Evolutionary conservation across 2,113 vertebrate species (phyloP), one percentile per base, ranked within the genome.

Genomic region (Phaetusa simplex): DNA sequence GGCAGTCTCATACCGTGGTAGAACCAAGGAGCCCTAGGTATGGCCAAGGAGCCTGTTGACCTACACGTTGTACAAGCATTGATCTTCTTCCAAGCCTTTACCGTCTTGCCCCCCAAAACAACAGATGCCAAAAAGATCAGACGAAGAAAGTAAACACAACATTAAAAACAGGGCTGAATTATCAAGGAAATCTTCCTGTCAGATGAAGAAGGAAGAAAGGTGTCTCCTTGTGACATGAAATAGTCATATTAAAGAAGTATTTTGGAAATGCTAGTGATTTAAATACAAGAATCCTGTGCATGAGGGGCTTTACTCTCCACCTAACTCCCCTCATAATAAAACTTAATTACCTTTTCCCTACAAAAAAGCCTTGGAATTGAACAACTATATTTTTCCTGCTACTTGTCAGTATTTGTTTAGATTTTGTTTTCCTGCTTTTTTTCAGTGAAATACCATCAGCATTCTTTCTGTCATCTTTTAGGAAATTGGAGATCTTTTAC

Each of bases 401-500:
- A 2, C 82, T 69, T 0, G 0, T 40, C 34, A 34, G 0, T 72
- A 38, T 47, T 82, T 58, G 12, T 84, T 74, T 38, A 7, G 14
- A 9, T 73, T 81, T 65, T 29, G 12, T 56, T 94, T 80, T 43
- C 30, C 40, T 65, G 50, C 14, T 55, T 0, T n/a, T 38, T 84
- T 59, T 67, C 83, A 71, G 40, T 66, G 53, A 70, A 82, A 21
- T 20, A 6, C 49, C 32, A n/a, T 86, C 30, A 61, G 5, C n/a
- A 50, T 93, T 88, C 20, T 82, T 86, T 82, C 82, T 91, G 21
- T 79, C 20, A 11, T 43, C 53, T 8, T 71, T 0, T 76, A 99
- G 99, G 99, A 99, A 82, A 98, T 99, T 9, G 99, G 99, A 52
- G 99, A 99, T 70, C 98, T 99, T 88, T 98, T 99, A 88, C 99